Base-by-base conservation (phyloP, 2,797 vertebrate species). In the Leptatherina wallacei region DNA sequence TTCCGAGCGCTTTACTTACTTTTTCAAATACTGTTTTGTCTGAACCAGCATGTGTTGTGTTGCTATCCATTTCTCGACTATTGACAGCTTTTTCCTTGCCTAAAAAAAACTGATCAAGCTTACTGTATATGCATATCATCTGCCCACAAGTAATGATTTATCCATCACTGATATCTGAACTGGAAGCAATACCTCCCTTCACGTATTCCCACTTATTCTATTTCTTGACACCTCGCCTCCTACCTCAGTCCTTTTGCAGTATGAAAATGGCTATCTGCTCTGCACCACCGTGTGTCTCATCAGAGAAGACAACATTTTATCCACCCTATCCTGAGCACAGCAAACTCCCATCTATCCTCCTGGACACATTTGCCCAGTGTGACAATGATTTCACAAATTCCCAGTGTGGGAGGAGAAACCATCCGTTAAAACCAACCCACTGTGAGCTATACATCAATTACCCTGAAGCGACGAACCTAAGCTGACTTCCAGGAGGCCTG, bases 341-440 rank as follows among this genome's bases (percentile, higher is more conserved):
- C 61, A 84, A 87, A 84, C 81, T 81, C 64, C 73, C 86, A 92
- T 93, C 86, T 77, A 89, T 93, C 89, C 89, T 88, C 67, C 68
- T 10, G 12, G 83, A 85, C 85, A 82, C 61, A 57, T 88, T 87
- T 78, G 81, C 74, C 55, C 69, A 65, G 61, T 61, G 82, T 86
- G 87, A 86, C 92, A 88, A 80, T 75, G 85, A 73, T 80, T 89
- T 83, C 49, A 60, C 75, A 84, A 61, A 20, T 18, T 58, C 76
- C 58, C 27, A 6, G 64, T 69, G 81, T 75, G 70, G 66, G 74
- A 79, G 75, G 84, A 75, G 75, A 87, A 66, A 61, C 85, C 73
- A 88, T 89, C 77, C 65, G 49, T 91, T 89, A 86, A 86, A 81
- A 86, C 79, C 77, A 56, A 78, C 69, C 82, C 59, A 57, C 38